Conservation (phyloP, 2,888 invertebrate genomes). For the Rhopalosiphum nymphaeae region DNA sequence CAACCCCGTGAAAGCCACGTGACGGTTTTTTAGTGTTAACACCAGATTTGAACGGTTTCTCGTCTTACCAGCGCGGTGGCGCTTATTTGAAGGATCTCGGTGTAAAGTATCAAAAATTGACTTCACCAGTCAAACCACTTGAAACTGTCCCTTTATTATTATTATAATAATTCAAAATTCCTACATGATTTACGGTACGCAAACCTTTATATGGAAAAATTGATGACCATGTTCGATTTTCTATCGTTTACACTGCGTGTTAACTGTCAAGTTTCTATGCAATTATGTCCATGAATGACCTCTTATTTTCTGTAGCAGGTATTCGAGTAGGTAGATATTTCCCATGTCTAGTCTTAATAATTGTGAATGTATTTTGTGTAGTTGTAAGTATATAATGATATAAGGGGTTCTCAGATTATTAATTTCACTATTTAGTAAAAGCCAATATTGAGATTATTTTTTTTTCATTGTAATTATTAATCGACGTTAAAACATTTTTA, state of each 20-base stretch:
- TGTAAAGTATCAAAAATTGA: not conserved
- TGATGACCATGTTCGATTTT: not conserved
- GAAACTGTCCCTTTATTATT: not conserved
- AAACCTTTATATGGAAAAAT: not conserved
- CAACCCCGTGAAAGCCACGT: constrained; percentile 9
- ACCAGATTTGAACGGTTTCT: not conserved
- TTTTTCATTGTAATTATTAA: not conserved
- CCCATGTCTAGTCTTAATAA: constrained; percentile 29
- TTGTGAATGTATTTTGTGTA: not conserved
- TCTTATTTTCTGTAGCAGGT: not conserved
- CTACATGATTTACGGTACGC: not conserved
- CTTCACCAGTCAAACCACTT: not conserved
- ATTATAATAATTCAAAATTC: not conserved
- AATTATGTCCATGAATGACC: constrained; percentile 23
- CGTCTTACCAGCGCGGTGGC: not conserved
- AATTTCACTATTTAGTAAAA: not conserved
- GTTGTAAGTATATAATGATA: not conserved
- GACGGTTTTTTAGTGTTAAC: not conserved
- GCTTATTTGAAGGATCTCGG: not conserved
- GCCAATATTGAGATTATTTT: not conserved
- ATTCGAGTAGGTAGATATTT: not conserved
- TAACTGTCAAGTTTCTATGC: constrained; percentile 35
- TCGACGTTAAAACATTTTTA: not conserved
- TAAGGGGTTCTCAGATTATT: constrained; percentile 18
- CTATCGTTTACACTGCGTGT: not conserved